Evolutionary conservation across 2,113 vertebrate species (phyloP).

Genomic region (Cichladusa arquata): DNA sequence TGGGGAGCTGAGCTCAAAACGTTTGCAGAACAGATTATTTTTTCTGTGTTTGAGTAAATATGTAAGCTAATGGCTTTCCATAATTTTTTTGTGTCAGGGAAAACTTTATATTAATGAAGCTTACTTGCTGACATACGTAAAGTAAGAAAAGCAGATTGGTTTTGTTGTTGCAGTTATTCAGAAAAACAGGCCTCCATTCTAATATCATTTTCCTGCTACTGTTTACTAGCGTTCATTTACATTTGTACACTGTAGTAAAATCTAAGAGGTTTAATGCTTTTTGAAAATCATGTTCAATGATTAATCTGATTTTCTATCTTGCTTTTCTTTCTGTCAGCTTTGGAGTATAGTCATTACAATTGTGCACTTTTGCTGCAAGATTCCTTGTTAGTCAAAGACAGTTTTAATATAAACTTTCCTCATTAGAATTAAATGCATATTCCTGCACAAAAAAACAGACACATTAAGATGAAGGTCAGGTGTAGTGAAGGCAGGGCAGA

Average conservation of each 20-base stretch:
- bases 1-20: background rate
- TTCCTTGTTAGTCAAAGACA: background rate
- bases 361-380: accelerated
- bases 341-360: background rate
- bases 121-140: background rate
- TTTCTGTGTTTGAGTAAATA: background rate
- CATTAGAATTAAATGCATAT: background rate
- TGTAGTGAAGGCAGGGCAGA: background rate
- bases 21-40: background rate
- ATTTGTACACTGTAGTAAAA: background rate
- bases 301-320: background rate
- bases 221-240: background rate
- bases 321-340: background rate
- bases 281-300: background rate
- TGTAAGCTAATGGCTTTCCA: background rate
- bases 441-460: background rate
- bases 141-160: background rate
- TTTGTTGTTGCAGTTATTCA: background rate
- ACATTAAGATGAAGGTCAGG: background rate
- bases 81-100: background rate
- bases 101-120: background rate
- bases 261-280: background rate
- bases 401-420: background rate
- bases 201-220: background rate
- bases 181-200: background rate